Percentiles rank a stretch among this genome's conserved stretches.
Conservation (phyloP, 1,140 invertebrate genomes). For the Drosophila truncata region DNA sequence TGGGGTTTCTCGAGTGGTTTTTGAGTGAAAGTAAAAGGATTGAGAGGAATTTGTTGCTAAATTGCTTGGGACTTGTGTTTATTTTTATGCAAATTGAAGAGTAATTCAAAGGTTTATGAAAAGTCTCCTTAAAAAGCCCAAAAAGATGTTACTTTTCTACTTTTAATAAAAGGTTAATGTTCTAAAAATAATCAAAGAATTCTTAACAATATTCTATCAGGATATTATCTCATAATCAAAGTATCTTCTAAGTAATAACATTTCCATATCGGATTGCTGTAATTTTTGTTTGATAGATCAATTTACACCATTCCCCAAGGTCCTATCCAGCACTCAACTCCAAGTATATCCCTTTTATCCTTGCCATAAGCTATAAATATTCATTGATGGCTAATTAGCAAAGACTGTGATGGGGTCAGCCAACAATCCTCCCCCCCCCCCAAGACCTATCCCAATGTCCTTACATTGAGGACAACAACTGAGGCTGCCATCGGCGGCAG, state of each 20-base stretch:
- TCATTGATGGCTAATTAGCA: conserved; percentile 71
- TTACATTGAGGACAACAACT: conserved; percentile 29
- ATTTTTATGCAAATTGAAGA: background rate
- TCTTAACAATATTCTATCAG: background rate
- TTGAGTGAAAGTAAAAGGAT: conserved; percentile 20
- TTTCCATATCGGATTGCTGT: background rate
- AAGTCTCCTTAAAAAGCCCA: too few species aligned
- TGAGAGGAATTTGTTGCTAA: background rate
- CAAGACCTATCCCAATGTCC: background rate
- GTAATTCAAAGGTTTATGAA: background rate
- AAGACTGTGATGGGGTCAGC: conserved; percentile 28
- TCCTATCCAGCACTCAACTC: background rate
- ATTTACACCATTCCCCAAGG: background rate
- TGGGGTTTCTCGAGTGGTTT: background rate
- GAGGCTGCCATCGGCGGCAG: conserved; percentile 42
- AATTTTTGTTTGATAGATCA: background rate
- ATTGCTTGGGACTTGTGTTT: background rate
- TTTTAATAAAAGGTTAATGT: background rate
- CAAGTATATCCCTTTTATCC: conserved; percentile 5
- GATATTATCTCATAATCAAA: background rate
- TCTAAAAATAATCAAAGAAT: background rate
- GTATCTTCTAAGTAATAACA: background rate
- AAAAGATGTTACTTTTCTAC: background rate
- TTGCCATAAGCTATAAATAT: conserved; percentile 61
- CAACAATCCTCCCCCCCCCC: conserved; percentile 4